Evolutionary conservation across 2,888 invertebrate species (phyloP), one percentile per base, ranked within the genome.

Genomic region (Sphaeridia pumilis): DNA sequence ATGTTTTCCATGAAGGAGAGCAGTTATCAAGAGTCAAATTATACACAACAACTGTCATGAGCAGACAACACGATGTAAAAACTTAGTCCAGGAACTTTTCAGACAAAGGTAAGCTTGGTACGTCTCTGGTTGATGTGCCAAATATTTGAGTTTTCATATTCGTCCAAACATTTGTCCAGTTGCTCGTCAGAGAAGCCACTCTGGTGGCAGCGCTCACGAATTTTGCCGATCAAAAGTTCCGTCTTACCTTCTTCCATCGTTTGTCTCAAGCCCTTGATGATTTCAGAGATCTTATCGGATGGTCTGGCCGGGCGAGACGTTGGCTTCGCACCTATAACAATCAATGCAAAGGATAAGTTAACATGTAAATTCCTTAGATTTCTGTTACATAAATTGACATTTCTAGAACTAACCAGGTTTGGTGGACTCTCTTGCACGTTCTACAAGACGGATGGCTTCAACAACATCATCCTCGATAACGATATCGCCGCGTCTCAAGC

Each of bases 381-480:
- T n/a, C n/a, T n/a, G n/a, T n/a, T n/a, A n/a, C n/a, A n/a, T n/a
- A n/a, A n/a, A n/a, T n/a, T n/a, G n/a, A n/a, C n/a, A n/a, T 28
- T 31, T 46, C 20, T 22, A 41, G 41, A 22, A 34, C 38, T 36
- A 49, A 60, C 61, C 56, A 54, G 80, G 78, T 66, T 84, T 83
- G 7, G 98, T 77, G 0, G 97, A 95, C 68, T 89, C 86, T 70
- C 97, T 95, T 12, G 95, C 94, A 87, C 90, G 88, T 69, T 94
- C 93, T 69, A 97, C 82, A 56, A 99, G 76, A 44, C 97, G 80
- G 67, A 97, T 85, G 0, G 97, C 97, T 73, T 99, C 98, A 4
- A 84, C 80, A 0, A 99, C 87, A 70, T 99, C 98, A 61, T 87
- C 89, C 67, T 90, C 88, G 61, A 87, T 89, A 0, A 99, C 98